A percentile compares a stretch with the other conserved stretches of the same genome.
phyloP scores from a whole-genome alignment of 1,140 invertebrate species.

The Sogatella furcifera region DNA sequence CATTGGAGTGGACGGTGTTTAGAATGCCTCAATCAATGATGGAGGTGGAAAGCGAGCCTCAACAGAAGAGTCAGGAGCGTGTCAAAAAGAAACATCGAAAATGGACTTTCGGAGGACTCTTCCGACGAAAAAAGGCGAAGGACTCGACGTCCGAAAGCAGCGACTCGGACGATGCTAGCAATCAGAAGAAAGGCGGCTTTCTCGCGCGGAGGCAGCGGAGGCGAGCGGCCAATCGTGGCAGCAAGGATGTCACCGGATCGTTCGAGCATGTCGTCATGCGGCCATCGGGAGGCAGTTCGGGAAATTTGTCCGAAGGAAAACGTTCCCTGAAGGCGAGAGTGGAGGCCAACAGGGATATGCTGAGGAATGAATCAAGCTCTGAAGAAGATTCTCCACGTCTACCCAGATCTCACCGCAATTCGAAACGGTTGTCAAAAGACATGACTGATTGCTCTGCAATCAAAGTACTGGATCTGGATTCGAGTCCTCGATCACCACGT shows the following conservation, averaged over 20 bases:
- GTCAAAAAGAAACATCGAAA: slow-evolving; percentile 44
- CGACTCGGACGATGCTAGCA: slow-evolving; percentile 48
- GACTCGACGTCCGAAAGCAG: slow-evolving; percentile 33
- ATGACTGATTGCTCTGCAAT: slow-evolving; percentile 32
- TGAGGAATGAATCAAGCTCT: slow-evolving; percentile 52
- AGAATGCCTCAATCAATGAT: background rate
- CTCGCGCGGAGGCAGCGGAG: slow-evolving; percentile 8
- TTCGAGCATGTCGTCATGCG: slow-evolving; percentile 15
- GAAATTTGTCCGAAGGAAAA: background rate
- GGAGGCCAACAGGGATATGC: slow-evolving; percentile 47
- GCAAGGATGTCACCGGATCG: slow-evolving; percentile 22
- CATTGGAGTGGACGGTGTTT: background rate
- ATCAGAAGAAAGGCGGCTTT: slow-evolving; percentile 30
- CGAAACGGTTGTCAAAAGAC: slow-evolving; percentile 58
- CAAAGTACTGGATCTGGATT: background rate
- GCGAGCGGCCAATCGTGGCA: slow-evolving; percentile 16
- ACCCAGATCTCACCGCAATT: slow-evolving; percentile 62
- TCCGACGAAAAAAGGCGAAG: slow-evolving; percentile 53
- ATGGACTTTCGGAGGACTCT: slow-evolving; percentile 60
- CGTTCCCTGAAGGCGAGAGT: slow-evolving; percentile 45
- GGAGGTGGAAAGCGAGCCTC: background rate
- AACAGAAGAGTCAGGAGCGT: background rate
- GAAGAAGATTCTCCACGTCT: slow-evolving; percentile 41
- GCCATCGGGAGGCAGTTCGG: background rate
- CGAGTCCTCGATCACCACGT: slow-evolving; percentile 2